A percentile compares a stretch with the other conserved stretches of the same genome.
These are phyloP conservation scores for Trichomalopsis sarcophagae DNA, from an alignment of 1,140 invertebrate genomes.

Conservation along the genomic window DNA sequence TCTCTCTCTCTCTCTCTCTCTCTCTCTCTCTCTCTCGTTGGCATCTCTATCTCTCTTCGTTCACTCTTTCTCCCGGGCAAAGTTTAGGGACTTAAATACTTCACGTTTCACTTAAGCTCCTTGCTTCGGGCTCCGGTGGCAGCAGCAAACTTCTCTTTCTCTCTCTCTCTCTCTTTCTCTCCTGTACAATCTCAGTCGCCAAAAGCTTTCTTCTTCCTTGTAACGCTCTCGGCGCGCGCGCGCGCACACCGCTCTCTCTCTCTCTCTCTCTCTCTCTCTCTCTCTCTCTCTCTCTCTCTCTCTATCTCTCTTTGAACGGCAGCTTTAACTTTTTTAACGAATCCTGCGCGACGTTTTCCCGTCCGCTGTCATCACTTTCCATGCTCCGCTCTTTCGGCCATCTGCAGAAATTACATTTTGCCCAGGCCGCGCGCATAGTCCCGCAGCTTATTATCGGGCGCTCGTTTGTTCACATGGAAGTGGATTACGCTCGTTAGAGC, in stretches of 20 bases:
- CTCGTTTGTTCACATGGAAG: neutral
- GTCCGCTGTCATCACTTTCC: constrained; percentile 40
- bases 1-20: neutral
- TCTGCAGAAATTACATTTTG: constrained; percentile 39
- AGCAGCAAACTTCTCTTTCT: constrained; percentile 44
- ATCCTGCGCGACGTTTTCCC: constrained; percentile 43
- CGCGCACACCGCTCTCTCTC: neutral
- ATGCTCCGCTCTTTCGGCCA: neutral
- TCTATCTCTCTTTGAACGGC: constrained; percentile 41
- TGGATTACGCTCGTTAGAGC: neutral
- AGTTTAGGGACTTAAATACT: constrained; percentile 54
- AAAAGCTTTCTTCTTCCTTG: constrained; percentile 49
- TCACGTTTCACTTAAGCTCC: constrained; percentile 53
- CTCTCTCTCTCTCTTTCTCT: constrained; percentile 2
- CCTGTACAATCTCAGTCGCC: constrained; percentile 48
- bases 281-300: constrained; percentile 1
- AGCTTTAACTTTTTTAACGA: constrained; percentile 50
- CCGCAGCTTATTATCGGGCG: neutral
- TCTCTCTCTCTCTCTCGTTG: neutral
- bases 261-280: constrained; percentile 19
- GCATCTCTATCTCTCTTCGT: neutral
- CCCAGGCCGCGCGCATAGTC: neutral
- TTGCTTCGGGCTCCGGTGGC: constrained; percentile 43
- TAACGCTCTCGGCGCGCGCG: constrained; percentile 23
- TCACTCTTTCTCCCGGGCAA: constrained; percentile 19